phyloP scores from a whole-genome alignment of 2,888 invertebrate genomes.

The Erebia epiphron region DNA sequence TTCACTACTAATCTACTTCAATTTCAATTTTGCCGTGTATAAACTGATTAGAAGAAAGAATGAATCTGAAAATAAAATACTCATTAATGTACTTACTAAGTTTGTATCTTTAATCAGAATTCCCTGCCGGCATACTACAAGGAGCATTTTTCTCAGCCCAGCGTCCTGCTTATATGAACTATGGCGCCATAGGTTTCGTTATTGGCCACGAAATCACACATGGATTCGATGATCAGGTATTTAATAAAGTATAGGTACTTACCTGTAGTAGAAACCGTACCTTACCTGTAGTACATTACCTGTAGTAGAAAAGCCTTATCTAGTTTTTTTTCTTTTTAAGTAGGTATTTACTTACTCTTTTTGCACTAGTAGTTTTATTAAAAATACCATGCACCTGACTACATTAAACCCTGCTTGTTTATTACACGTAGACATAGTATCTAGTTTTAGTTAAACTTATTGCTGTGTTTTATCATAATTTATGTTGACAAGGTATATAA shows the following conservation, averaged over 20 bases:
- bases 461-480: neutral
- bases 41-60: too few relatives aligned
- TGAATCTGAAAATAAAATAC: too few relatives aligned
- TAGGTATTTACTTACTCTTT: neutral
- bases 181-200: slow-evolving; percentile 94
- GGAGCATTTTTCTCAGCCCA: slow-evolving; percentile 95
- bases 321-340: neutral
- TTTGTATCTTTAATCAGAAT: slow-evolving; percentile 83
- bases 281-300: too few relatives aligned
- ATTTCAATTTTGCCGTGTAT: too few relatives aligned
- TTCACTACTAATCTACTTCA: too few relatives aligned
- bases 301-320: too few relatives aligned
- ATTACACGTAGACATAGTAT: neutral
- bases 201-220: slow-evolving; percentile 97
- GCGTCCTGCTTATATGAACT: slow-evolving; percentile 95
- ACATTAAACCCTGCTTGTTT: neutral
- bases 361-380: neutral
- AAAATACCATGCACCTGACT: neutral
- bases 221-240: slow-evolving; percentile 91
- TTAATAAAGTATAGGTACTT: neutral
- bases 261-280: too few relatives aligned
- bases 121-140: slow-evolving; percentile 96
- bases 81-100: neutral
- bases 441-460: neutral
- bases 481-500: neutral